Percentiles rank a stretch among this genome's conserved stretches.
phyloP scores from a whole-genome alignment of 2,888 invertebrate species.

The Cyaniris semiargus region DNA sequence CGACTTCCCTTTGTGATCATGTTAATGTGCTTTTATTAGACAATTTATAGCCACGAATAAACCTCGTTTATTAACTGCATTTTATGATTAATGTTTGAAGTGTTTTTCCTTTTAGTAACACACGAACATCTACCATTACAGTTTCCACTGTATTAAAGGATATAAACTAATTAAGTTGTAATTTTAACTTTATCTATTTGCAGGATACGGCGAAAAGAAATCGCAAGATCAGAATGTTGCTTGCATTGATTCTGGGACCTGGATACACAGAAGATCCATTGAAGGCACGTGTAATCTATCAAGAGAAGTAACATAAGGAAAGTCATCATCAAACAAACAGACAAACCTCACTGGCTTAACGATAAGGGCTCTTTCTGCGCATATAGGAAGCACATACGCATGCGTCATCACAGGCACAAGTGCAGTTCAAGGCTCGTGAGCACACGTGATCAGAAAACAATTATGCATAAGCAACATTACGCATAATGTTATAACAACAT shows the following conservation, averaged over 20 bases:
- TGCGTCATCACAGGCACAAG: slow-evolving; percentile 10
- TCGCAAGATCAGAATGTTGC: neutral
- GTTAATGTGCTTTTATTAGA: slow-evolving; percentile 17
- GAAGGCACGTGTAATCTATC: too few relatives aligned
- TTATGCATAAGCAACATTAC: neutral
- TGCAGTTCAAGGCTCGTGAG: slow-evolving; percentile 18
- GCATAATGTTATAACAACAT: slow-evolving; percentile 6
- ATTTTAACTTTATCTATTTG: neutral
- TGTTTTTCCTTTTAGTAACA: slow-evolving; percentile 9
- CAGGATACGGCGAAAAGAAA: neutral
- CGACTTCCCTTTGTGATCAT: slow-evolving; percentile 13
- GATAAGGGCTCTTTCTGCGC: slow-evolving; percentile 1
- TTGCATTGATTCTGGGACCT: too few relatives aligned
- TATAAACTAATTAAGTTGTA: neutral
- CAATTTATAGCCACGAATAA: neutral
- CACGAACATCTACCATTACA: neutral
- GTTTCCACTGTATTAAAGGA: neutral
- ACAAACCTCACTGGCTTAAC: neutral
- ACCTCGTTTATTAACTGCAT: neutral
- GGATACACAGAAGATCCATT: too few relatives aligned
- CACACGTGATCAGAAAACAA: slow-evolving; percentile 22
- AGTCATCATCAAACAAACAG: neutral
- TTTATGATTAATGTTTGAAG: neutral
- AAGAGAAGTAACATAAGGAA: too few relatives aligned
- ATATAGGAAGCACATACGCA: neutral